Percentiles rank a stretch among this genome's conserved stretches.
These are phyloP conservation scores for Drosophila simulans DNA, from an alignment of 1,140 invertebrate species.

Conservation along the genomic window DNA sequence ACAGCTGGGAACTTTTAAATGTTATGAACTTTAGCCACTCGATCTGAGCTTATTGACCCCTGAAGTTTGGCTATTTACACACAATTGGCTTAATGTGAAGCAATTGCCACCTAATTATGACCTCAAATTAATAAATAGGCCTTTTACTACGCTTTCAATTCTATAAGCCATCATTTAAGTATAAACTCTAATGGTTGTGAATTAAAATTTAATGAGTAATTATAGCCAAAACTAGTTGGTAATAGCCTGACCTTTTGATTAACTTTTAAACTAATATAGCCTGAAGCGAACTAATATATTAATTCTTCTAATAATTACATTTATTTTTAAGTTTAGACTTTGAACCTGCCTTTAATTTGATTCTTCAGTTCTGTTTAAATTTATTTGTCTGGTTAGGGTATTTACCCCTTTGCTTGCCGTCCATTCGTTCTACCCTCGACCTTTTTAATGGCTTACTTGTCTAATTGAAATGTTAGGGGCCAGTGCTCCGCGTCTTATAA, in stretches of 20 bases:
- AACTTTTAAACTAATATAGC: neutral
- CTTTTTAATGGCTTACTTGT: slow-evolving; percentile 10
- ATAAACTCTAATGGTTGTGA: too few relatives aligned
- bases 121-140: neutral
- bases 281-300: neutral
- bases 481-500: slow-evolving; percentile 8
- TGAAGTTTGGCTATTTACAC: neutral
- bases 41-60: slow-evolving; percentile 1
- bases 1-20: neutral
- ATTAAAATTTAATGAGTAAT: neutral
- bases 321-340: too few relatives aligned
- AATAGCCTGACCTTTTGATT: too few relatives aligned
- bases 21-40: neutral
- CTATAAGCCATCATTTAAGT: neutral
- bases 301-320: neutral
- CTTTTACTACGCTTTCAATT: neutral
- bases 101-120: slow-evolving; percentile 1
- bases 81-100: neutral
- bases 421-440: slow-evolving; percentile 4
- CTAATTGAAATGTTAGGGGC: slow-evolving; percentile 37
- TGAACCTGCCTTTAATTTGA: neutral
- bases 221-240: too few relatives aligned
- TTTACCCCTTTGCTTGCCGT: neutral
- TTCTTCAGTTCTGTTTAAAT: slow-evolving; percentile 4
- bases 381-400: slow-evolving; percentile 9